Conservation (phyloP, 2,797 vertebrate genomes). For the Acanthurus tractus region DNA sequence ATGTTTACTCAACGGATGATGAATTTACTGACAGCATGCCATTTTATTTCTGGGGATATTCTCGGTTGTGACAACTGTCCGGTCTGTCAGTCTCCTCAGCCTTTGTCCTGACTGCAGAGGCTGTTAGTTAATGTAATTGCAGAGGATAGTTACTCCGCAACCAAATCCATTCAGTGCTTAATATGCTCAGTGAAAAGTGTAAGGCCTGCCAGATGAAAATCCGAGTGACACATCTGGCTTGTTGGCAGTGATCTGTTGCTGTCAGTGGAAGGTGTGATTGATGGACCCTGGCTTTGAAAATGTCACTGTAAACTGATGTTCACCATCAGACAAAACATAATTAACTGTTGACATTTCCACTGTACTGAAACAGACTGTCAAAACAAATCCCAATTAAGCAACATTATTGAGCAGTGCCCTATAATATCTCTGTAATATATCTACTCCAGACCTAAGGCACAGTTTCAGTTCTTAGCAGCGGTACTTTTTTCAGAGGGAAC, state of each 20-base stretch:
- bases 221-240: conserved; percentile 35
- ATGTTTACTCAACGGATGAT: conserved; percentile 35
- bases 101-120: conserved; percentile 9
- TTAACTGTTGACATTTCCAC: not conserved
- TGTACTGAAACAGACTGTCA: conserved; percentile 22
- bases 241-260: conserved; percentile 40
- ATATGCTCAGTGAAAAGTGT: conserved; percentile 28
- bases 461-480: conserved; percentile 18
- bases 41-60: conserved; percentile 34
- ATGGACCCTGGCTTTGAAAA: conserved; percentile 40
- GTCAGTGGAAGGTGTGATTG: conserved; percentile 16
- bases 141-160: conserved; percentile 17
- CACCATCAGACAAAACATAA: not conserved
- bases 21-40: conserved; percentile 10
- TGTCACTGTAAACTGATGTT: conserved; percentile 23
- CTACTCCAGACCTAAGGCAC: conserved; percentile 12
- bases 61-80: conserved; percentile 16
- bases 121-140: conserved; percentile 54
- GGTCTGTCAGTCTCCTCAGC: not conserved
- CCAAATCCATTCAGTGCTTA: conserved; percentile 37
- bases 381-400: conserved; percentile 29
- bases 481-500: conserved; percentile 13
- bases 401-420: not conserved
- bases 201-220: conserved; percentile 22
- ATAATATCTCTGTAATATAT: conserved; percentile 25